Percentiles rank a stretch among this genome's conserved stretches.
These are phyloP conservation scores for Erebia epiphron DNA, from an alignment of 2,888 invertebrate genomes.

Conservation along the genomic window DNA sequence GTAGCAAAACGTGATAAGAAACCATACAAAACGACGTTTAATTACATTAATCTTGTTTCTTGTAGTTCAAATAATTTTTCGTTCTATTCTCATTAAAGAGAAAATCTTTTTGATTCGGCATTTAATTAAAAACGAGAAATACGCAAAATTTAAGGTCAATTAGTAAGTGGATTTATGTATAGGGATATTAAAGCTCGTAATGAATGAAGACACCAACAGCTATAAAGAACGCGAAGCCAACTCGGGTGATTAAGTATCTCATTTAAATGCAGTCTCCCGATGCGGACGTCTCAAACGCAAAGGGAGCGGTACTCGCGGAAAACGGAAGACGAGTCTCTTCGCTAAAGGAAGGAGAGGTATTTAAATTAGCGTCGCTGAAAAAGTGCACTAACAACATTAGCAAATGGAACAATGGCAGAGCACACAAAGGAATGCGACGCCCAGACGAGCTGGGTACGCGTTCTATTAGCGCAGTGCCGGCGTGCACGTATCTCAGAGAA, in stretches of 20 bases:
- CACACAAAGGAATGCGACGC: constrained; percentile 71
- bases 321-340: constrained; percentile 80
- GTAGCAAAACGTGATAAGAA: not conserved
- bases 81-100: constrained; percentile 20
- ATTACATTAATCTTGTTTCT: constrained; percentile 6
- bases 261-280: constrained; percentile 82
- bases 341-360: constrained; percentile 80
- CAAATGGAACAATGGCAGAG: constrained; percentile 73
- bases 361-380: constrained; percentile 82
- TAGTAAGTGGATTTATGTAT: constrained; percentile 45
- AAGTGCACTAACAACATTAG: constrained; percentile 83
- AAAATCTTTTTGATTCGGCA: constrained; percentile 23
- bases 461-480: constrained; percentile 41
- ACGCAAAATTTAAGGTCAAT: constrained; percentile 41
- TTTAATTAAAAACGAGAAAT: constrained; percentile 37
- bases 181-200: constrained; percentile 55
- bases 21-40: constrained; percentile 10
- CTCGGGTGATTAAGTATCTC: constrained; percentile 82
- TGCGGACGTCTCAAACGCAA: constrained; percentile 78
- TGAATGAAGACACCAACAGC: constrained; percentile 77
- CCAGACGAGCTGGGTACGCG: constrained; percentile 59
- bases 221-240: constrained; percentile 74
- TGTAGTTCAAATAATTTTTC: constrained; percentile 1
- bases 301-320: constrained; percentile 75
- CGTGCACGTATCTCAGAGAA: constrained; percentile 43